phyloP scores from a whole-genome alignment of 2,888 invertebrate species.

The Cryptops parisi region DNA sequence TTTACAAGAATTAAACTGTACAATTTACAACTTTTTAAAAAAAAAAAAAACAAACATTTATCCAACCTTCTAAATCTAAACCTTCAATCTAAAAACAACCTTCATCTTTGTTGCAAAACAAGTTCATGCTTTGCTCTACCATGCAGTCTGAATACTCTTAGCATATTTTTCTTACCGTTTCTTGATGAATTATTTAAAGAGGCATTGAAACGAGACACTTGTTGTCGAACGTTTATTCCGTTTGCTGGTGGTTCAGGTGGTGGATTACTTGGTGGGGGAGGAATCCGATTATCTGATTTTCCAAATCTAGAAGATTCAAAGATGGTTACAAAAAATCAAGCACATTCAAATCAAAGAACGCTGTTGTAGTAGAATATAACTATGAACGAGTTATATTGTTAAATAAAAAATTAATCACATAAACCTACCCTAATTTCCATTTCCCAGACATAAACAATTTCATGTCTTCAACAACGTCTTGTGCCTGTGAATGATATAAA shows the following conservation, averaged over 20 bases:
- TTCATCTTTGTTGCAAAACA: too few relatives aligned
- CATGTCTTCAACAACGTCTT: slow-evolving; percentile 69
- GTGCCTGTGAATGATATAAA: too few relatives aligned
- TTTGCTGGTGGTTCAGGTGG: slow-evolving; percentile 42
- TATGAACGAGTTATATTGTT: neutral
- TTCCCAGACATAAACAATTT: slow-evolving; percentile 52
- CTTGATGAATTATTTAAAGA: slow-evolving; percentile 25
- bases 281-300: slow-evolving; percentile 29
- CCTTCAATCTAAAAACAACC: too few relatives aligned
- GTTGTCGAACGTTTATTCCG: slow-evolving; percentile 39
- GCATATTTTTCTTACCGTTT: slow-evolving; percentile 16
- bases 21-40: too few relatives aligned
- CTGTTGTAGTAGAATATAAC: neutral
- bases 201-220: slow-evolving; percentile 38
- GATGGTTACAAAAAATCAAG: neutral
- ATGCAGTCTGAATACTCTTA: neutral
- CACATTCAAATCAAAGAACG: slow-evolving; percentile 1
- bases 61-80: too few relatives aligned
- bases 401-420: neutral
- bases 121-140: too few relatives aligned
- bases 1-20: too few relatives aligned
- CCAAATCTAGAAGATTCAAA: slow-evolving; percentile 8
- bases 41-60: too few relatives aligned
- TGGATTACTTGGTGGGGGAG: slow-evolving; percentile 46
- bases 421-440: slow-evolving; percentile 30